A percentile compares a stretch with the other conserved stretches of the same genome.
Conservation (phyloP, 1,140 invertebrate genomes). For the Bombus picipes region DNA sequence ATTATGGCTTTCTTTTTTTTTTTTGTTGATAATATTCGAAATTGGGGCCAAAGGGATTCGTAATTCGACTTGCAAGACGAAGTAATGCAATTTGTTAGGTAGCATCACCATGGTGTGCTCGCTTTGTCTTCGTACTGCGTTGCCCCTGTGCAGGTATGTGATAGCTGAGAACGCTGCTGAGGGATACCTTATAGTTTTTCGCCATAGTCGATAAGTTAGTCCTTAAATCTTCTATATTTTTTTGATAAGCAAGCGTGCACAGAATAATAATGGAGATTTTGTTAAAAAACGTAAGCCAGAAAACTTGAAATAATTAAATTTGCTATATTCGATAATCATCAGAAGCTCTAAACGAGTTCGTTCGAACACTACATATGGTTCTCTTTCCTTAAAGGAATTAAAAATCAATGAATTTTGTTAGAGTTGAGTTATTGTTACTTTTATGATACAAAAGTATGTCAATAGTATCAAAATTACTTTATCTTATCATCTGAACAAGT, state of each 20-base stretch:
- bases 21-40: background rate
- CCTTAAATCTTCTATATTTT: constrained; percentile 80
- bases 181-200: constrained; percentile 81
- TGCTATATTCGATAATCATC: background rate
- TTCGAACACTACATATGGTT: background rate
- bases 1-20: background rate
- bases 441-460: no score
- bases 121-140: constrained; percentile 75
- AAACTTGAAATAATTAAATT: background rate
- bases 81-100: background rate
- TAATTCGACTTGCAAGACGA: background rate
- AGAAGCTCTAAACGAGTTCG: background rate
- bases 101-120: constrained; percentile 76
- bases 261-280: constrained; percentile 39
- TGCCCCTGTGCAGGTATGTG: constrained; percentile 77
- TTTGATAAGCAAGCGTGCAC: constrained; percentile 66
- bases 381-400: no score
- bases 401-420: no score
- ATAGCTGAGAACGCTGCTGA: constrained; percentile 80
- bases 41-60: background rate
- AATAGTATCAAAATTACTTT: background rate
- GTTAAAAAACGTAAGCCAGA: background rate
- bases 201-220: constrained; percentile 73
- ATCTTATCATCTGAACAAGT: background rate
- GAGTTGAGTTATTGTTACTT: no score